phyloP scores from a whole-genome alignment of 64 coral and sea anemone genomes.

The Montipora capricornis region DNA sequence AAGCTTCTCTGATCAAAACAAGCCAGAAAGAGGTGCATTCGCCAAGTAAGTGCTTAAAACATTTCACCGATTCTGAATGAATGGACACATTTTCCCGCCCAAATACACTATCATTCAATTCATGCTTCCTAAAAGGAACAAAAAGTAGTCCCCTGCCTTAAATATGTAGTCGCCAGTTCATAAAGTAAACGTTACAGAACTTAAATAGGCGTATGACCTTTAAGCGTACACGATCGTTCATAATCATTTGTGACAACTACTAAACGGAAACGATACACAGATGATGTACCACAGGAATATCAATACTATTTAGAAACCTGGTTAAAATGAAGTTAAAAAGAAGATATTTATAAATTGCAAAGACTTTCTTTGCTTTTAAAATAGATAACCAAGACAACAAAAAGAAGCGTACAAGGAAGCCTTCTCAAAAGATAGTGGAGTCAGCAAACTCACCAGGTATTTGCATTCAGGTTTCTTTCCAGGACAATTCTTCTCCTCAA shows the following conservation, averaged over 20 bases:
- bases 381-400: constrained; percentile 24
- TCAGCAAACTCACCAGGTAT: not conserved
- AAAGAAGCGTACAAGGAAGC: constrained; percentile 26
- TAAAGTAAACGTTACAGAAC: no score
- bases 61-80: not conserved
- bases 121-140: no score
- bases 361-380: not conserved
- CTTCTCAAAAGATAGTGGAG: constrained; percentile 28
- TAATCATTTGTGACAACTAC: no score
- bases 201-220: no score
- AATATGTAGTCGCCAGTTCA: no score
- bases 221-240: no score
- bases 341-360: not conserved
- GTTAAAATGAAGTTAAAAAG: not conserved
- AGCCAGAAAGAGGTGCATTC: constrained; percentile 13
- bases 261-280: no score
- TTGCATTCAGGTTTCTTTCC: not conserved
- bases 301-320: not conserved
- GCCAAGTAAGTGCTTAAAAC: constrained; percentile 16
- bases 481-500: no score
- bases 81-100: not conserved
- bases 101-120: no score
- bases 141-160: no score
- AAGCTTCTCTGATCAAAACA: not conserved
- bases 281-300: no score